Evolutionary conservation across 1,140 invertebrate species (phyloP), one percentile per base, ranked within the genome.

Genomic region (Drosophila littoralis): DNA sequence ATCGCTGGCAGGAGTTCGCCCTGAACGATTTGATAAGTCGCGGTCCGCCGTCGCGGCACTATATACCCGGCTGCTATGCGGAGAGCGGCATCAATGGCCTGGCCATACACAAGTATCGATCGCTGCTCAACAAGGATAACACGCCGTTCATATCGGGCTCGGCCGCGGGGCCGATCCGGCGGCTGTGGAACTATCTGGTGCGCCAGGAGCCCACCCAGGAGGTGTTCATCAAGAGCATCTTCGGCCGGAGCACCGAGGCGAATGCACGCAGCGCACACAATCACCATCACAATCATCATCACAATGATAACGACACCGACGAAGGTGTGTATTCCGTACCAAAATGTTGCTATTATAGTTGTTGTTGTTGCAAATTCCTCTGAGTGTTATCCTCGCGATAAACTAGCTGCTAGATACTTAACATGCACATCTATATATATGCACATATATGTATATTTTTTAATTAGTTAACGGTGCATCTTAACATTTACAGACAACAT

Each of bases 191-290:
- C 91, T 99, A 96, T 92, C 93, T 99, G 68, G 96, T 99, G 1
- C 94, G 97, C 51, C 98, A 99, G 93, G 98, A 99, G 92, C 93
- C 94, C 36, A 96, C 99, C 46, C 98, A 99, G 93, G 98, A 99
- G 84, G 95, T 98, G 51, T 99, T 99, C 93, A 97, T 99, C 78
- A 95, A 97, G 55, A 97, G 98, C 76, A 97, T 99, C 69, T 99
- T 99, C 93, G 97, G 96, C 65, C 90, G 89, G 67, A 84, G 79
- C 48, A 74, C 75, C 40, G 82, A 88, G 60, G 22, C 70, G 6
- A 81, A 63, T 46, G 65, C 78, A 2, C 82, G 86, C 38, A 75
- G 75, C 59, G 82, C 76, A 13, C 83, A 77, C 48, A 65, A 59
- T 9, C 51, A 57, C 12, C 36, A 61, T 13, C 38, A 50, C 28